Base-by-base conservation (phyloP, 2,797 vertebrate genomes). In the Lepilemur septentrionalis region DNA sequence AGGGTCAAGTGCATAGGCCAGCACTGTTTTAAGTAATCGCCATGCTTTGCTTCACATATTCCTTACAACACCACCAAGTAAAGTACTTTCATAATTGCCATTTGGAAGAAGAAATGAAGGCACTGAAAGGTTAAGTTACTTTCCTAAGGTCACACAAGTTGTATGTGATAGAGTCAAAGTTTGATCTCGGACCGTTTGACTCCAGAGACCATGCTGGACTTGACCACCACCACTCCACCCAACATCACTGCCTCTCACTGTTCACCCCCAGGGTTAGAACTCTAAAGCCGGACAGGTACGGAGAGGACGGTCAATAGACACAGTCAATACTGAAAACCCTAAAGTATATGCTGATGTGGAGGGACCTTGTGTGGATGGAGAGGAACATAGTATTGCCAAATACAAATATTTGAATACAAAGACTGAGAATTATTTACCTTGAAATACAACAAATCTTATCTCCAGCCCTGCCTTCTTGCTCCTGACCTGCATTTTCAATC, bases 71-170 rank as follows among this genome's bases (percentile, higher is more conserved):
- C 13, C n/a, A 30, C 7, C 30, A 79, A 87, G 15, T 11, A 8
- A 59, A 69, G 20, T 75, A 50, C 15, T 88, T 76, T 52, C 20
- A 13, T n/a, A 91, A 70, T 1, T 92, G 30, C 30, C 48, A 46
- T 38, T 38, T 92, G 63, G 59, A 95, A 87, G 50, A 79, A 59
- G 59, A 81, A 70, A 94, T 30, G 48, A 94, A 78, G 41, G 69
- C 79, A 73, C 0, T 38, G 14, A 85, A 63, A 72, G 22, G n/a
- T 35, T 30, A 81, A 17, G 28, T 12, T 41, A 12, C 9, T 46
- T 92, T 80, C 72, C 82, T 32, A 73, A 70, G 80, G 57, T 75
- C 69, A 76, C 1, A 30, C 0, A 70, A 41, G n/a, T 69, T 73
- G 63, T 41, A 76, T 73, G 35, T 17, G 52, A 81, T 10, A 15